Base-by-base conservation (phyloP, 2,113 vertebrate genomes). In the Bufo gargarizans region DNA sequence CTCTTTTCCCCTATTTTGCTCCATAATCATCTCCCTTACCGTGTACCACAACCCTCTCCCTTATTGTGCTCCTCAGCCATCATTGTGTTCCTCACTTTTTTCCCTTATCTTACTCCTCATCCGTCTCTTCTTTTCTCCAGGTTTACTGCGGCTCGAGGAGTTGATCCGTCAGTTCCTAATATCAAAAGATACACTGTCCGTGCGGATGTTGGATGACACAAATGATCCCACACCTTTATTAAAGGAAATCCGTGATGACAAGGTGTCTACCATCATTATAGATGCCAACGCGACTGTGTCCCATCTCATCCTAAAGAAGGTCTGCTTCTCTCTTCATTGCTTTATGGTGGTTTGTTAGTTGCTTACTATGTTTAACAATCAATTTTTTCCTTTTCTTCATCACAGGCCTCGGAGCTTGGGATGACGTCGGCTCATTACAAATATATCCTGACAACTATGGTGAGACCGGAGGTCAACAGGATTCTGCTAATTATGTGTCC, bases 391-490 rank as follows among this genome's bases (percentile, higher is more conserved):
- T 33, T 69, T 10, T 58, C 11, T 65, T 55, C 58, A 4, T 90
- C 82, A 7, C 92, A 96, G 96, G 95, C 97, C 0, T 95, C 95
- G 0, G 97, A 98, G 91, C 89, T 98, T 90, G 96, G 97, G 82
- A 98, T 98, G 97, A 98, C 95, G 20, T 97, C 97, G 9, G 95
- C 96, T 0, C 97, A 97, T 95, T 97, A 98, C 92, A 98, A 97
- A 91, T 98, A 97, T 94, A 98, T 98, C 91, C 95, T 97, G 89
- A 98, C 97, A 72, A 98, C 97, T 59, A 97, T 98, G 97, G 97
- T 98, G 91, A 95, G 96, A 94, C 89, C 19, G 20, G 71, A 22
- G 17, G 7, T 47, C 4, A 20, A 74, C 0, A 10, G 45, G 77
- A 3, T 19, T 49, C 10, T 3, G 33, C 3, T 22, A 6, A 33